phyloP scores from a whole-genome alignment of 2,888 invertebrate genomes.

The Lepidochrysops patricia region DNA sequence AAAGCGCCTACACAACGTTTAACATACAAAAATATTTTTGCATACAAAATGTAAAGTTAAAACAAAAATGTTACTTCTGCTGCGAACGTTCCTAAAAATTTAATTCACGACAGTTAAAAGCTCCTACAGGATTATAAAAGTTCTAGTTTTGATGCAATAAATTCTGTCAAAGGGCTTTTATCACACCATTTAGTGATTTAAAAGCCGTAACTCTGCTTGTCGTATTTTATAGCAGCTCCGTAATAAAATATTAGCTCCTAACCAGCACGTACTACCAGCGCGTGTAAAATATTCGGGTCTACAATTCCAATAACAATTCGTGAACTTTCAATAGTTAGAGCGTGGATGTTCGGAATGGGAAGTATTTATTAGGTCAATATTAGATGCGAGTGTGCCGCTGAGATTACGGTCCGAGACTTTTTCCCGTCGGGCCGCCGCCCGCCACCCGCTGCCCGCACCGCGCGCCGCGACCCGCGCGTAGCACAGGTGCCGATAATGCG shows the following conservation, averaged over 20 bases:
- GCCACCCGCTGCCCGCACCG: slow-evolving; percentile 42
- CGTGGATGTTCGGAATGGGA: slow-evolving; percentile 48
- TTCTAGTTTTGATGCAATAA: slow-evolving; percentile 3
- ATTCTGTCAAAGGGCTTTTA: slow-evolving; percentile 2
- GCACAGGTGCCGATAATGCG: slow-evolving; percentile 64
- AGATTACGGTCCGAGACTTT: slow-evolving; percentile 46
- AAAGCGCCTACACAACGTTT: too few relatives aligned
- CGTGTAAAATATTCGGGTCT: slow-evolving; percentile 44
- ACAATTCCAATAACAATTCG: slow-evolving; percentile 53
- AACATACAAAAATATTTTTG: not conserved
- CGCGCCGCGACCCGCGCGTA: slow-evolving; percentile 35
- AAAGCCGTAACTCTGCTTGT: not conserved
- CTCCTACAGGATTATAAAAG: slow-evolving; percentile 5
- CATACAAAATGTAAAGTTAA: not conserved
- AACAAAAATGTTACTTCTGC: not conserved
- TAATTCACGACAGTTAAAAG: not conserved
- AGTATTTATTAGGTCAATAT: slow-evolving; percentile 67
- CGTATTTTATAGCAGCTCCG: not conserved
- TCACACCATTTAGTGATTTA: slow-evolving; percentile 2
- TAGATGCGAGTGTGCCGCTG: slow-evolving; percentile 44
- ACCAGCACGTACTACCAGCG: slow-evolving; percentile 28
- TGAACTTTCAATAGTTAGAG: slow-evolving; percentile 45
- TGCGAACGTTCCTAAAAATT: not conserved
- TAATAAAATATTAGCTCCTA: slow-evolving; percentile 2
- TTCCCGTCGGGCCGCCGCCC: slow-evolving; percentile 36